Base-by-base conservation (phyloP, 2,113 vertebrate species). In the Pantherophis guttatus region DNA sequence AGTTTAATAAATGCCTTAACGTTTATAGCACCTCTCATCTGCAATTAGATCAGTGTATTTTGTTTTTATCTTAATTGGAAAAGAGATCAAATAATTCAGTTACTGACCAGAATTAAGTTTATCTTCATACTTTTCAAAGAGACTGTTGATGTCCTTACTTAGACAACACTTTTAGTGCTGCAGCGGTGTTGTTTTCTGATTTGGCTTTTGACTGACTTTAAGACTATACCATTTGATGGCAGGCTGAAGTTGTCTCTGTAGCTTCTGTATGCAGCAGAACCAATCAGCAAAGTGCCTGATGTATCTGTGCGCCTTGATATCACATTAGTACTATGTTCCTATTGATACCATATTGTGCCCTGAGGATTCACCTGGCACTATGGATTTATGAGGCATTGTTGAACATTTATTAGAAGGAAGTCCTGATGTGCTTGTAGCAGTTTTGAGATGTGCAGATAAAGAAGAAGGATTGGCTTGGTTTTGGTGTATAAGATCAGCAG, bases 371-470 rank as follows among this genome's bases (percentile, higher is more conserved):
- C 21, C 52, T 90, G 94, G 90, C 75, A 85, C 88, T 50, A 94
- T 1, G 87, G 96, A 93, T 33, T 59, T 21, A 62, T 93, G 58
- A 89, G 92, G 94, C 21, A 89, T 91, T 12, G 96, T 24, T 39
- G 90, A 91, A 93, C 92, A 92, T 91, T 94, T 52, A 91, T 94
- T 52, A 91, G 92, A 0, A 93, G 88, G 65, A 86, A 93, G 95
- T 97, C 97, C 91, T 96, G 97, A 95, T 97, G 96, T 95, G 96
- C 97, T 94, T 54, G 97, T 93, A 48, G 96, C 89, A 44, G 97
- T 93, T 93, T 96, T 97, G 96, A 97, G 93, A 62, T 94, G 96
- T 1, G 97, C 96, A 94, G 98, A 96, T 91, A 93, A 92, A 4
- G 97, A 94, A 85, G 95, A 85, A 1, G 97, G 96, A 81, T 95